Evolutionary conservation across 1,140 invertebrate genomes (phyloP).

Genomic region (Drosophila equinoxialis): DNA sequence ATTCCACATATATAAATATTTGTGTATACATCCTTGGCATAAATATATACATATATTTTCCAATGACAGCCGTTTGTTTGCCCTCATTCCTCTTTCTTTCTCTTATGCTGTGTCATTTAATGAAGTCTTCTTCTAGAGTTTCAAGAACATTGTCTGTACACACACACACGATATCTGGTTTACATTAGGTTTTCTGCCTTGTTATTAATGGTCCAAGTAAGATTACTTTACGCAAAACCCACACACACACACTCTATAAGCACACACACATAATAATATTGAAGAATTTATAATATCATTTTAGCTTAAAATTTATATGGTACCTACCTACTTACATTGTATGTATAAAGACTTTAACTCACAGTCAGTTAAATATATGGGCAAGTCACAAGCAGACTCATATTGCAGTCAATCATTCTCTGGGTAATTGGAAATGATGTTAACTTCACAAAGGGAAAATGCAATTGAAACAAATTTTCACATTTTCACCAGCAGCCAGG

Average conservation of each 20-base stretch:
- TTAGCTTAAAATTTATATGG: neutral
- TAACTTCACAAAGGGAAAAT: constrained; percentile 6
- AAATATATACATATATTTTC: constrained; percentile 16
- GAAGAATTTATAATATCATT: constrained; percentile 26
- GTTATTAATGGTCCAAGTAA: constrained; percentile 16
- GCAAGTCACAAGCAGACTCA: neutral
- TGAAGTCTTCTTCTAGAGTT: constrained; percentile 41
- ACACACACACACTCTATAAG: neutral
- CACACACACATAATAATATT: constrained; percentile 10
- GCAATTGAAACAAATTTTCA: constrained; percentile 6
- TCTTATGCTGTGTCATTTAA: constrained; percentile 47
- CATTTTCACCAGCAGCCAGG: neutral
- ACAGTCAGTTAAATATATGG: too few relatives aligned
- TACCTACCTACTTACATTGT: too few relatives aligned
- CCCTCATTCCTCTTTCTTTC: constrained; percentile 33
- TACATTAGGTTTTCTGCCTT: neutral
- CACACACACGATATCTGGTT: neutral
- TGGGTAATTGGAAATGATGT: constrained; percentile 9
- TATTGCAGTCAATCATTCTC: constrained; percentile 4
- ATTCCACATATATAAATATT: neutral
- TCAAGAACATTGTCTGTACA: constrained; percentile 22
- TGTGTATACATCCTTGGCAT: constrained; percentile 39
- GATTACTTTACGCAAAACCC: constrained; percentile 26
- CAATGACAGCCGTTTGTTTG: constrained; percentile 57
- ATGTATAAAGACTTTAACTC: too few relatives aligned